Percentiles rank a stretch among this genome's conserved stretches.
Conservation (phyloP, 2,797 vertebrate genomes). For the Phrynocephalus guinanensis region DNA sequence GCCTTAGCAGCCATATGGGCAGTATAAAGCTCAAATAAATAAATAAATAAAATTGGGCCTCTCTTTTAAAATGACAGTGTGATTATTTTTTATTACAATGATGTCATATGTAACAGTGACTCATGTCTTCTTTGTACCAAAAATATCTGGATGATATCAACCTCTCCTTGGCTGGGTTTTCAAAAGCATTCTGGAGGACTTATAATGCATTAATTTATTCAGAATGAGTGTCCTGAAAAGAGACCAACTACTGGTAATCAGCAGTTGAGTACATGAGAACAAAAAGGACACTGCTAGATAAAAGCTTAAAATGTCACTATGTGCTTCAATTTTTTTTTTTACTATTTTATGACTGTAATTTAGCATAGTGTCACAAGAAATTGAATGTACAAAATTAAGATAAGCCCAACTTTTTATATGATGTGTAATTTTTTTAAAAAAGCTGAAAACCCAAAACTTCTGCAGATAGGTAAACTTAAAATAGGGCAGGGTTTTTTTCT, state of each 20-base stretch:
- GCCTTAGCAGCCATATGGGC: too few species aligned
- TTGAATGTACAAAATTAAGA: too few species aligned
- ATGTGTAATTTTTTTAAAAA: not conserved
- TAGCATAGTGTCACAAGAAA: not conserved
- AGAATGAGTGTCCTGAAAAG: conserved; percentile 8
- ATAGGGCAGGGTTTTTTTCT: not conserved
- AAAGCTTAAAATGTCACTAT: not conserved
- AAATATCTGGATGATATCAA: conserved; percentile 30
- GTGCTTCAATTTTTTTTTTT: not conserved
- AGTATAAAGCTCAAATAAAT: too few species aligned
- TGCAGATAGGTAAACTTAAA: not conserved
- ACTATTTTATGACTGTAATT: not conserved
- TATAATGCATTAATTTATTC: conserved; percentile 23
- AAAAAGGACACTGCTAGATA: not conserved
- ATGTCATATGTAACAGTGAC: not conserved
- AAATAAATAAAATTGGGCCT: not conserved
- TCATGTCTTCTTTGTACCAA: conserved; percentile 5
- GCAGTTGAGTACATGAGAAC: not conserved
- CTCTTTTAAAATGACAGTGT: not conserved
- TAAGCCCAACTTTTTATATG: not conserved
- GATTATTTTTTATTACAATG: not conserved
- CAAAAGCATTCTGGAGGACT: conserved; percentile 6
- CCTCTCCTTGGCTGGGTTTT: not conserved
- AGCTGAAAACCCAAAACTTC: not conserved
- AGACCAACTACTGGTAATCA: conserved; percentile 14